Conservation (phyloP, 2,797 vertebrate species). For the Micrastur ruficollis region DNA sequence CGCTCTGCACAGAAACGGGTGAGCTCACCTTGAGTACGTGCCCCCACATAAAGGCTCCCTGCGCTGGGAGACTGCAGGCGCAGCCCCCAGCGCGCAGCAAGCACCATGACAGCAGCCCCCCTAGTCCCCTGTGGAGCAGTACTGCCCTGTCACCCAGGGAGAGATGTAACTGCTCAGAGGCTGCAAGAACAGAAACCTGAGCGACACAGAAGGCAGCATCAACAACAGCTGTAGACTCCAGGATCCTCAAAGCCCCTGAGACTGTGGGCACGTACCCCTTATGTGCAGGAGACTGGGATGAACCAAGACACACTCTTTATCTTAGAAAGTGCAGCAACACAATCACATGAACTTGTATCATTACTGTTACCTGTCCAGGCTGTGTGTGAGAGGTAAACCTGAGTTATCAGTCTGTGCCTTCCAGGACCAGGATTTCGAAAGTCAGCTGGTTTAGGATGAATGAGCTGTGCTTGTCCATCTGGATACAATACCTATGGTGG, state of each 20-base stretch:
- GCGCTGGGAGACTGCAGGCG: accelerated
- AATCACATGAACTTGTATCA: accelerated
- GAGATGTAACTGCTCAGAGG: neutral
- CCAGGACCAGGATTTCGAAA: conserved; percentile 91
- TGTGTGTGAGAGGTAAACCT: conserved; percentile 93
- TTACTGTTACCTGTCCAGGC: conserved; percentile 89
- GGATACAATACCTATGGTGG: conserved; percentile 87
- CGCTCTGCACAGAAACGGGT: neutral
- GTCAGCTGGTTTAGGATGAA: conserved; percentile 93
- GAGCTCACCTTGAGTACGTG: accelerated
- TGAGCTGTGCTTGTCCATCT: conserved; percentile 93
- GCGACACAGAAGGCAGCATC: accelerated
- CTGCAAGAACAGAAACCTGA: neutral
- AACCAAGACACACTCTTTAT: neutral
- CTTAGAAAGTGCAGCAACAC: neutral
- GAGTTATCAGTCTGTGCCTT: conserved; percentile 91
- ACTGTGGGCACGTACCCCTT: accelerated
- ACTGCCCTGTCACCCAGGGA: neutral
- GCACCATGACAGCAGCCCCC: neutral
- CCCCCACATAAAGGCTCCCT: neutral
- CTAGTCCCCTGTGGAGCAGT: neutral
- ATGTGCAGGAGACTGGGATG: neutral
- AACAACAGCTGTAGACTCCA: neutral
- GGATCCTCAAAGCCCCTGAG: neutral
- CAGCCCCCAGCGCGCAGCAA: neutral